Evolutionary conservation across 2,113 vertebrate species (phyloP).

Genomic region (Pseudopipra pipra): DNA sequence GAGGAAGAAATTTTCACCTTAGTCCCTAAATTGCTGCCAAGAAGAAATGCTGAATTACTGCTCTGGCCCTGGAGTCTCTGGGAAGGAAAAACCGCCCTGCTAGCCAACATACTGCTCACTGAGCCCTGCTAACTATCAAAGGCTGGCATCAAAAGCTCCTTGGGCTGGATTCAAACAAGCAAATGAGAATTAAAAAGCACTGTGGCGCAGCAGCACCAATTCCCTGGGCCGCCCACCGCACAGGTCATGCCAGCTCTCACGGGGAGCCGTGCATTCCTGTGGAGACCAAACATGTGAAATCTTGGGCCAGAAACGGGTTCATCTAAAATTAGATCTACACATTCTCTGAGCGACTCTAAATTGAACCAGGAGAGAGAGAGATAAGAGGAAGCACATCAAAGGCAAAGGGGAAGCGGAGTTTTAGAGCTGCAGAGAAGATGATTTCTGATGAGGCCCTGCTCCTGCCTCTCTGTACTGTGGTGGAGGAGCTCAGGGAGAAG

Average conservation of each 20-base stretch:
- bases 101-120: background rate
- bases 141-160: slow-evolving; percentile 1
- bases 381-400: background rate
- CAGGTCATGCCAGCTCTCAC: background rate
- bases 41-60: background rate
- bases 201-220: background rate
- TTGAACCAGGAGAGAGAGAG: background rate
- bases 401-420: background rate
- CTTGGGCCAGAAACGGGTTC: background rate
- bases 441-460: background rate
- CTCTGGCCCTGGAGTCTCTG: background rate
- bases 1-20: background rate
- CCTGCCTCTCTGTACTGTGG: fast-evolving
- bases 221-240: background rate
- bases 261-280: fast-evolving
- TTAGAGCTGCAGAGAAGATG: background rate
- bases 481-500: background rate
- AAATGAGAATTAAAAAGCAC: background rate
- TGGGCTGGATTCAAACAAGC: background rate
- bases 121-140: background rate
- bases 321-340: slow-evolving; percentile 23
- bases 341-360: background rate
- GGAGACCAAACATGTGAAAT: background rate
- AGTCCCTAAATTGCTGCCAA: background rate
- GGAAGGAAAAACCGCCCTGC: background rate